phyloP scores from a whole-genome alignment of 1,140 invertebrate genomes.

The Drosophila quadrilineata region DNA sequence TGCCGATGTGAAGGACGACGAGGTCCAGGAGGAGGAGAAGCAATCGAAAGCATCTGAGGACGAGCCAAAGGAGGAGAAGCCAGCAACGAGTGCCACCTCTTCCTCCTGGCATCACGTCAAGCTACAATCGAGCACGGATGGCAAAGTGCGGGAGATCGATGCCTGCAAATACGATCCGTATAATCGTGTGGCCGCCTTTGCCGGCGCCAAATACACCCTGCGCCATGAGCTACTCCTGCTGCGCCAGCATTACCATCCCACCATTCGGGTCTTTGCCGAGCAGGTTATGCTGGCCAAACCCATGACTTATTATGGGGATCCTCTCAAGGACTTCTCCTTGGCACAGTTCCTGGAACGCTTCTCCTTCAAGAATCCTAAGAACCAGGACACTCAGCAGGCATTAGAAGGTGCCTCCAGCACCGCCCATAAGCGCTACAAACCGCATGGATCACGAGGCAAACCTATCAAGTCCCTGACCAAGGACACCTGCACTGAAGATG shows the following conservation, averaged over 20 bases:
- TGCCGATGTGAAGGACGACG: constrained; percentile 67
- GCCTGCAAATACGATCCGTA: constrained; percentile 86
- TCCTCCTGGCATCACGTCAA: constrained; percentile 69
- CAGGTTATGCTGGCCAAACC: constrained; percentile 89
- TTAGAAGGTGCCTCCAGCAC: constrained; percentile 53
- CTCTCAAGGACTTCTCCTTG: constrained; percentile 94
- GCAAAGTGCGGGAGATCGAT: constrained; percentile 61
- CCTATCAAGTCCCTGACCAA: constrained; percentile 67
- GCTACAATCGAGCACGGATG: constrained; percentile 15
- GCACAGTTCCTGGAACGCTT: constrained; percentile 96
- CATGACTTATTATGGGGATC: constrained; percentile 95
- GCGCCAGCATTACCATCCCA: constrained; percentile 93
- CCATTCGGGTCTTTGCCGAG: constrained; percentile 92
- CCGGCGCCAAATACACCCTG: constrained; percentile 86
- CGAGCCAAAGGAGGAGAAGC: constrained; percentile 10
- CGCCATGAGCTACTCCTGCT: constrained; percentile 89
- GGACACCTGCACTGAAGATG: constrained; percentile 72
- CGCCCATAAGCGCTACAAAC: constrained; percentile 60
- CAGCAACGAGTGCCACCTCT: background rate
- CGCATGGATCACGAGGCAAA: constrained; percentile 63
- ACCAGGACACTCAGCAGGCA: constrained; percentile 82
- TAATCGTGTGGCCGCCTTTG: constrained; percentile 91
- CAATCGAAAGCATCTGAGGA: no score
- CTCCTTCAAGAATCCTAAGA: constrained; percentile 98
- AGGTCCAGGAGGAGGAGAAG: constrained; percentile 14